Conservation (phyloP, 2,113 vertebrate genomes). For the Tenrec ecaudatus region DNA sequence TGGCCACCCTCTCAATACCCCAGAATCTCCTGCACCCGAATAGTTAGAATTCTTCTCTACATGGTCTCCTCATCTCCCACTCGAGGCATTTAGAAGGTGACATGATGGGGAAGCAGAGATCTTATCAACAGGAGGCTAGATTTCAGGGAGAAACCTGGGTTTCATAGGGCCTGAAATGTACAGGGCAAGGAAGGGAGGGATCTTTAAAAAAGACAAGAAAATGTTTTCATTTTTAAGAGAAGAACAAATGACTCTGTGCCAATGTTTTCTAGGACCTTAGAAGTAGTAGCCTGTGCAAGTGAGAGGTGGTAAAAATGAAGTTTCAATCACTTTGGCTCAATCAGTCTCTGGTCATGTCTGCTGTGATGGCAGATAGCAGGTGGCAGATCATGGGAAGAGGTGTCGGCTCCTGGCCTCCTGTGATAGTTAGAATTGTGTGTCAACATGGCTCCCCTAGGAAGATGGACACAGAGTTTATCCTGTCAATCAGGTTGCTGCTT, state of each 20-base stretch:
- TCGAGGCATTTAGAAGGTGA: not conserved
- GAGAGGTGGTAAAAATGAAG: not conserved
- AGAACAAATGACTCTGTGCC: not conserved
- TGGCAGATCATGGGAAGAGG: too few species aligned
- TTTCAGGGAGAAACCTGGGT: too few species aligned
- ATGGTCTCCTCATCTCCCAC: not conserved
- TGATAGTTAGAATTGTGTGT: too few species aligned
- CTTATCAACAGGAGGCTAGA: not conserved
- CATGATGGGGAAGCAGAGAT: not conserved
- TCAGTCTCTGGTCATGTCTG: too few species aligned
- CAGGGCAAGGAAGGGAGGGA: not conserved
- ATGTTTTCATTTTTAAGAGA: not conserved
- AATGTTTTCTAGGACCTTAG: not conserved
- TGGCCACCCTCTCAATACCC: not conserved
- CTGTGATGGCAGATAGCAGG: too few species aligned
- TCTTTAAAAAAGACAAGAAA: not conserved
- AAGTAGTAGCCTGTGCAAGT: not conserved
- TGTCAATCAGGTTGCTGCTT: too few species aligned
- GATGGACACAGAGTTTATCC: too few species aligned
- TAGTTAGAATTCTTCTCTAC: not conserved
- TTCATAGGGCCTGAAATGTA: not conserved
- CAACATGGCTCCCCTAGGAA: too few species aligned
- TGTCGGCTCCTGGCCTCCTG: too few species aligned
- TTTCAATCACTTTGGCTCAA: too few species aligned
- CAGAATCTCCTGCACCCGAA: not conserved